phyloP scores from a whole-genome alignment of 2,888 invertebrate species.

The Salpingus planirostris region DNA sequence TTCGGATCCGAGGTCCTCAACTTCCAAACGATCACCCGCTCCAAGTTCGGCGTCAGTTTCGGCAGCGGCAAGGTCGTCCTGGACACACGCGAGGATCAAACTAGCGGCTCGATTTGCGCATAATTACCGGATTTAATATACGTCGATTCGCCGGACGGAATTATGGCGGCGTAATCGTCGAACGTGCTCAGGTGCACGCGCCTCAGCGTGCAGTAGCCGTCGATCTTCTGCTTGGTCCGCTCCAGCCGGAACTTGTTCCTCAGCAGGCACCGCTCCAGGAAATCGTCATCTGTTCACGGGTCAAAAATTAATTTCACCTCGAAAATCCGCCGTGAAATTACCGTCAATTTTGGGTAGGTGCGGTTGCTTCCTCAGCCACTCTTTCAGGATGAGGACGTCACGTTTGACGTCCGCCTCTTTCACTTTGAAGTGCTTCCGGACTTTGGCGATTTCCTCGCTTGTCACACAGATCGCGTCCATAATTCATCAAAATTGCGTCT shows the following conservation, averaged over 20 bases:
- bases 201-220: conserved; percentile 10
- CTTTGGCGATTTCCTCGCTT: conserved; percentile 6
- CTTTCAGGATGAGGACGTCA: conserved; percentile 6
- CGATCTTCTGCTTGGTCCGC: conserved; percentile 10
- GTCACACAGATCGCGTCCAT: conserved; percentile 10
- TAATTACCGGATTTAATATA: conserved; percentile 2
- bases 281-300: conserved; percentile 7
- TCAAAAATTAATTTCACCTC: not conserved
- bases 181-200: conserved; percentile 10
- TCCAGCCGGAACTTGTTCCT: conserved; percentile 11
- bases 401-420: conserved; percentile 7
- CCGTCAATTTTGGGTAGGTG: conserved; percentile 11
- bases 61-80: conserved; percentile 9
- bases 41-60: conserved; percentile 9
- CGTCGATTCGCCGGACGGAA: conserved; percentile 9
- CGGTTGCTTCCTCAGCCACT: conserved; percentile 8
- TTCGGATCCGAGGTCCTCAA: conserved; percentile 4
- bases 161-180: conserved; percentile 7
- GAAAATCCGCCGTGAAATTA: not conserved
- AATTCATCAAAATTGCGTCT: too few relatives aligned
- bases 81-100: too few relatives aligned
- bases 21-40: conserved; percentile 11
- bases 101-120: too few relatives aligned
- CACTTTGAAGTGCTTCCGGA: conserved; percentile 7
- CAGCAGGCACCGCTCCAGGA: conserved; percentile 9